These are phyloP conservation scores for Sphaeramia orbicularis DNA, from an alignment of 2,797 vertebrate genomes.

Conservation along the genomic window DNA sequence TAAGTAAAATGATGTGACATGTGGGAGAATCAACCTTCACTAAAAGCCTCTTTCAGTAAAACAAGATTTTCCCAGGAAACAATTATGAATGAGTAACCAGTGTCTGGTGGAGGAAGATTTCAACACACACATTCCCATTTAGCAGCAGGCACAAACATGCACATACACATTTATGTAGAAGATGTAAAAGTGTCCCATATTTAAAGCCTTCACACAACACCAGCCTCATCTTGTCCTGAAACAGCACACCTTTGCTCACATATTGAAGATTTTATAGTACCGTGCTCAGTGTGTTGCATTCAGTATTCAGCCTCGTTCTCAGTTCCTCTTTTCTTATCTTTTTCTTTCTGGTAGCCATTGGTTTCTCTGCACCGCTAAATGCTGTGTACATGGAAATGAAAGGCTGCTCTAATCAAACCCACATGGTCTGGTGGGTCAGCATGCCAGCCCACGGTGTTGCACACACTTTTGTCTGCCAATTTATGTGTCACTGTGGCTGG, in stretches of 20 bases:
- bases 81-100: conserved; percentile 50
- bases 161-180: neutral
- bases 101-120: conserved; percentile 35
- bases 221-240: conserved; percentile 21
- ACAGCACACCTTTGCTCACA: conserved; percentile 15
- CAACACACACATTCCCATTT: conserved; percentile 2
- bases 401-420: conserved; percentile 67
- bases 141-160: conserved; percentile 1
- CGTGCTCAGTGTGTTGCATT: neutral
- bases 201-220: conserved; percentile 16
- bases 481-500: neutral
- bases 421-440: conserved; percentile 58
- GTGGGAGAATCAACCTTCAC: conserved; percentile 14
- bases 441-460: conserved; percentile 44
- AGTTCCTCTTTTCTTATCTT: conserved; percentile 26
- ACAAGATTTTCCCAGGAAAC: conserved; percentile 11
- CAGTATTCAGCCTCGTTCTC: neutral
- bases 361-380: conserved; percentile 36
- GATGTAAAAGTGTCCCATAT: conserved; percentile 10
- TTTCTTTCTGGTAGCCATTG: conserved; percentile 18
- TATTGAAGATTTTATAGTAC: conserved; percentile 2
- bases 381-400: conserved; percentile 10
- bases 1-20: neutral
- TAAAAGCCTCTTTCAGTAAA: conserved; percentile 36
- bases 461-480: conserved; percentile 32